A percentile compares a stretch with the other conserved stretches of the same genome.
phyloP scores from a whole-genome alignment of 2,888 invertebrate species.

The Eupithecia inturbata region DNA sequence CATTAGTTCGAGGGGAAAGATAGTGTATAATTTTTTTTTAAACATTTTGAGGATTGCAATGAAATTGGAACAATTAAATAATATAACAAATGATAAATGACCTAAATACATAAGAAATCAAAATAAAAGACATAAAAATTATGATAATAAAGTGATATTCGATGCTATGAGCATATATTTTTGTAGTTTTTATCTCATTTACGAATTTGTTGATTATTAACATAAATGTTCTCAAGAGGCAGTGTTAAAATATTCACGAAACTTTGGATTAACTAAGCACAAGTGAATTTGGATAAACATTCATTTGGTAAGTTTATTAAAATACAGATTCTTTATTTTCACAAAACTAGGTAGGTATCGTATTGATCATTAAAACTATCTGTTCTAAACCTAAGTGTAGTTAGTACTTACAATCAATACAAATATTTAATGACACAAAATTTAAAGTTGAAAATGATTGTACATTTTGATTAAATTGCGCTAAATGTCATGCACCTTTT shows the following conservation, averaged over 20 bases:
- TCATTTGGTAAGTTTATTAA: slow-evolving; percentile 25
- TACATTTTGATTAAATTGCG: slow-evolving; percentile 6
- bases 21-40: slow-evolving; percentile 73
- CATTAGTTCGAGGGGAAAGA: slow-evolving; percentile 71
- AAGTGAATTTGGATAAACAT: slow-evolving; percentile 17
- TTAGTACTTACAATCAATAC: background rate
- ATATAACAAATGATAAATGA: slow-evolving; percentile 38
- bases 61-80: slow-evolving; percentile 46
- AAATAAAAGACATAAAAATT: slow-evolving; percentile 43
- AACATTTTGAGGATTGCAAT: slow-evolving; percentile 67
- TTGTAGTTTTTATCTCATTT: slow-evolving; percentile 27
- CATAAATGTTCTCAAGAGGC: background rate
- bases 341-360: background rate
- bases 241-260: slow-evolving; percentile 18
- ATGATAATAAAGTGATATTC: slow-evolving; percentile 44
- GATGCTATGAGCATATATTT: slow-evolving; percentile 42
- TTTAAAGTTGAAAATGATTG: background rate
- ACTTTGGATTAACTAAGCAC: slow-evolving; percentile 15
- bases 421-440: background rate
- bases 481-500: slow-evolving; percentile 1
- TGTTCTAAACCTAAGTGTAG: background rate
- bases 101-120: slow-evolving; percentile 22
- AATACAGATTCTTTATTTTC: background rate
- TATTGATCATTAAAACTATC: background rate
- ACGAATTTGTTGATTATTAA: slow-evolving; percentile 14